phyloP scores from a whole-genome alignment of 2,797 vertebrate genomes.

The Xyrichtys novacula region DNA sequence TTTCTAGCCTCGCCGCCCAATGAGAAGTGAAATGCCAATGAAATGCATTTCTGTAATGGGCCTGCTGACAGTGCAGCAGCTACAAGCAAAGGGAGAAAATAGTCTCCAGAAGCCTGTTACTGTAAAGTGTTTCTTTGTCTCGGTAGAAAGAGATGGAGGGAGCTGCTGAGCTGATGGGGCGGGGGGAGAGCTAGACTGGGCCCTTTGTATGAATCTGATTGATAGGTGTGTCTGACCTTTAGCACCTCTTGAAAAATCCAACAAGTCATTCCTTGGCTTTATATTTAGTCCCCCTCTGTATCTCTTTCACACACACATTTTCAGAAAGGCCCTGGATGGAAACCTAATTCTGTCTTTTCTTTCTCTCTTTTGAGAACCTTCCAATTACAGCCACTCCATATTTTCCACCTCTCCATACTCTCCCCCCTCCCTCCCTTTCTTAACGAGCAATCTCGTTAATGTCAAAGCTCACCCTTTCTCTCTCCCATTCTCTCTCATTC shows the following conservation, averaged over 20 bases:
- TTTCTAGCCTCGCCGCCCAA: slow-evolving; percentile 47
- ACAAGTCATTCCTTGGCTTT: slow-evolving; percentile 77
- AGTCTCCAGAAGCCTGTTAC: slow-evolving; percentile 67
- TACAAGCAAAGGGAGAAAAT: slow-evolving; percentile 53
- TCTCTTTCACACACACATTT: slow-evolving; percentile 47
- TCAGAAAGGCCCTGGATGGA: slow-evolving; percentile 70
- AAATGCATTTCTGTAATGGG: slow-evolving; percentile 66
- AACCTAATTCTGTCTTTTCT: slow-evolving; percentile 85
- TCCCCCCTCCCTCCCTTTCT: slow-evolving; percentile 62
- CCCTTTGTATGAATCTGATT: slow-evolving; percentile 70
- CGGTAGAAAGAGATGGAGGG: slow-evolving; percentile 30
- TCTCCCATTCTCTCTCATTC: slow-evolving; percentile 67
- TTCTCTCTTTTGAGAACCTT: slow-evolving; percentile 82
- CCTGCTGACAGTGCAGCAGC: slow-evolving; percentile 71
- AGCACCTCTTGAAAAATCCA: slow-evolving; percentile 72
- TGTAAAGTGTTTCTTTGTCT: slow-evolving; percentile 77
- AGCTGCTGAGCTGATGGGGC: slow-evolving; percentile 17
- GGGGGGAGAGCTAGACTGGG: slow-evolving; percentile 10
- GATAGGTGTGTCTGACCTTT: slow-evolving; percentile 78
- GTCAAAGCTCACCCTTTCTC: slow-evolving; percentile 62
- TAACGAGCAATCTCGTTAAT: slow-evolving; percentile 84
- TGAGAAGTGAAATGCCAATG: slow-evolving; percentile 64
- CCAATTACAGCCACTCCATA: slow-evolving; percentile 86
- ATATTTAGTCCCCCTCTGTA: slow-evolving; percentile 61
- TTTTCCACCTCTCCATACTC: slow-evolving; percentile 58